Base-by-base conservation (phyloP, 2,797 vertebrate species). In the Carduelis carduelis region DNA sequence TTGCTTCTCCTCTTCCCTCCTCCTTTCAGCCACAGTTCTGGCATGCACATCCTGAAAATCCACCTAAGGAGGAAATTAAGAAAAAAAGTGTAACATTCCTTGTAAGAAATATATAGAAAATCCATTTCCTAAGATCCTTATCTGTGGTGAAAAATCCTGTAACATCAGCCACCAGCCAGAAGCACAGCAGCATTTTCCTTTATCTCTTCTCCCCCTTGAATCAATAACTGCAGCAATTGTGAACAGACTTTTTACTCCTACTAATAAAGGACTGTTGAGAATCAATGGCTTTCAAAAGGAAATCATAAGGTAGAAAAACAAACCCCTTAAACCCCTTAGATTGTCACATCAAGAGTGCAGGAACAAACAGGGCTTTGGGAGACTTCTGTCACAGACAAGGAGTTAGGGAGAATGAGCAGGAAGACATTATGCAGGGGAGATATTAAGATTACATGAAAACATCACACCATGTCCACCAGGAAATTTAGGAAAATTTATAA, bases 11-110 rank as follows among this genome's bases (percentile, higher is more conserved):
- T 99, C 99, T 65, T 98, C 98, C 59, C 98, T 98, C 70, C 96
- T 98, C 85, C 99, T 98, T 85, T 99, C 99, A 28, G 98, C 97
- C 44, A 98, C 86, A 0, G 99, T 99, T 95, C 99, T 97, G 19
- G 98, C 98, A 69, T 97, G 97, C 12, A 98, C 92, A 59, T 99
- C 99, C 84, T 98, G 98, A 95, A 99, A 99, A 96, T 99, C 99
- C 83, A 99, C 98, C 99, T 99, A 88, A 55, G 37, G 76, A 56
- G 44, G 55, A 76, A 78, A 83, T 16, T 9, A 91, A 57, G 57
- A 74, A 83, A 59, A 59, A 41, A 76, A 71, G 35, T 23, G 8
- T 53, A 49, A 85, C 60, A 9, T 49, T 66, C 12, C 22, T 64
- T 0, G 0, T 44, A 37, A 35, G 50, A 79, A 80, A 87, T 39